Conservation (phyloP, 2,113 vertebrate species). For the Myiozetetes cayanensis region DNA sequence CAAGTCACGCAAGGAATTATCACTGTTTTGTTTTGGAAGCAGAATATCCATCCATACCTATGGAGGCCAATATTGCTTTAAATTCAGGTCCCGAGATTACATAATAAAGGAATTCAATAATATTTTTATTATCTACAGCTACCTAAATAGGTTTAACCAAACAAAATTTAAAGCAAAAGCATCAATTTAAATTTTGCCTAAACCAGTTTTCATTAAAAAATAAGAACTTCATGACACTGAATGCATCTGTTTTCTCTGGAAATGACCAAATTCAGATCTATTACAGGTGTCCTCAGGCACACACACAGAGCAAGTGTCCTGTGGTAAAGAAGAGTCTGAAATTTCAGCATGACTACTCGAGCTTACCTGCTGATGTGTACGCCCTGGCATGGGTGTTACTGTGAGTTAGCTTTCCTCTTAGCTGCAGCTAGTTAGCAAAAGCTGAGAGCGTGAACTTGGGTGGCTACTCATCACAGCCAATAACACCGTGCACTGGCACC, state of each 20-base stretch:
- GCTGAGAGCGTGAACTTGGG: fast-evolving
- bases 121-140: neutral
- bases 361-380: fast-evolving
- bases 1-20: neutral
- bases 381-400: neutral
- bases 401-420: fast-evolving
- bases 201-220: neutral
- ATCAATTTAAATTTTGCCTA: neutral
- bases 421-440: neutral
- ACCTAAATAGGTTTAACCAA: neutral
- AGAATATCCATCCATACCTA: neutral
- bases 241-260: neutral
- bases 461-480: fast-evolving
- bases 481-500: neutral
- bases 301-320: neutral
- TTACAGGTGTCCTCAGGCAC: neutral
- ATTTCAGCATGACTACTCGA: neutral
- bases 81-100: neutral
- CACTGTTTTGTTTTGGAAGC: neutral
- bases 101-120: neutral
- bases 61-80: neutral
- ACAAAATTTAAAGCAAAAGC: neutral
- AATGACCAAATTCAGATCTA: neutral
- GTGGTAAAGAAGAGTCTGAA: neutral
- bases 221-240: neutral